A percentile compares a stretch with the other conserved stretches of the same genome.
Conservation (phyloP, 2,888 invertebrate genomes). For the Aspidiotus rigidus region DNA sequence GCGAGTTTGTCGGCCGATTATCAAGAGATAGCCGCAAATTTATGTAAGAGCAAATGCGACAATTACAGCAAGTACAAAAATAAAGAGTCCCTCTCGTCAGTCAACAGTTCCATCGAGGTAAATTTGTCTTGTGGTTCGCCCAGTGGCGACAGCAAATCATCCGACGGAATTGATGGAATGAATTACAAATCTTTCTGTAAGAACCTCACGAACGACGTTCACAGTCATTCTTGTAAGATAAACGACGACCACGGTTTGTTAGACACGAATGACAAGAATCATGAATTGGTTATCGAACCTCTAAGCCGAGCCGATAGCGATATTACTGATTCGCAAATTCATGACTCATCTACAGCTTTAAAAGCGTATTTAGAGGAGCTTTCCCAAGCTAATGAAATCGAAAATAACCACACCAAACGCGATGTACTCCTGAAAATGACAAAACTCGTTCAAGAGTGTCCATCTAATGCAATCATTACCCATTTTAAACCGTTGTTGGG, state of each 20-base stretch:
- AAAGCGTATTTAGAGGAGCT: constrained; percentile 19
- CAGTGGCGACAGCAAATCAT: neutral
- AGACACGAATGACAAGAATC: neutral
- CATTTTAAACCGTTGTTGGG: constrained; percentile 23
- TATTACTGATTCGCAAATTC: constrained; percentile 4
- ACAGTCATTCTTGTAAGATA: neutral
- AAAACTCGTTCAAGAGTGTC: constrained; percentile 16
- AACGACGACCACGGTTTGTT: neutral
- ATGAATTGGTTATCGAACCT: neutral
- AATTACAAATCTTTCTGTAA: constrained; percentile 7
- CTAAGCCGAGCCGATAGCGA: neutral
- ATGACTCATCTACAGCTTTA: neutral
- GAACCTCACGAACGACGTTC: neutral
- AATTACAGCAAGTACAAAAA: neutral
- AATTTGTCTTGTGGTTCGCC: constrained; percentile 3
- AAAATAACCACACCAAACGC: neutral
- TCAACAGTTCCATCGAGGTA: constrained; percentile 10
- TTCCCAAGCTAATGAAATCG: neutral
- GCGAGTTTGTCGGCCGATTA: constrained; percentile 62
- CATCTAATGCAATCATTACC: constrained; percentile 26
- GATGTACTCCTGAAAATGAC: constrained; percentile 20
- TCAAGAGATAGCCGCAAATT: constrained; percentile 42
- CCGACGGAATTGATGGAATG: constrained; percentile 17
- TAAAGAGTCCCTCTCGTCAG: neutral
- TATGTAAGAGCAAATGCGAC: constrained; percentile 11